These are phyloP conservation scores for Colletes collaris DNA, from an alignment of 2,888 invertebrate genomes.

Conservation along the genomic window DNA sequence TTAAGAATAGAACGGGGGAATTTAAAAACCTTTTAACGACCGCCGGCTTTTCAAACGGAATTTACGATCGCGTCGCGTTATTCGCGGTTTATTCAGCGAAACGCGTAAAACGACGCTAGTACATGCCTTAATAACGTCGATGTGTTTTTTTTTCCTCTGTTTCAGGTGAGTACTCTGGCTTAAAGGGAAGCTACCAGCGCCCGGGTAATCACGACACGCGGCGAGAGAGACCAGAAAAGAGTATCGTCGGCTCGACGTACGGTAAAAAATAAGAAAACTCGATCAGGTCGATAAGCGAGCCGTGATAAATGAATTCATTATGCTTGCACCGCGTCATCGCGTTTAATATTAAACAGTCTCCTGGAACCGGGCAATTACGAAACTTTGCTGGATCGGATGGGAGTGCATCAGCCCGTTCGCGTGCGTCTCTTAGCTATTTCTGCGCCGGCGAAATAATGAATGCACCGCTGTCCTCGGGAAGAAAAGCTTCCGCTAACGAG, in stretches of 20 bases:
- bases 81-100: background rate
- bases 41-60: background rate
- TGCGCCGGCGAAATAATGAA: background rate
- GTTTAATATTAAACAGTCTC: constrained; percentile 25
- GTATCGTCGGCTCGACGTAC: background rate
- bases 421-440: background rate
- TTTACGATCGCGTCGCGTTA: constrained; percentile 11
- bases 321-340: constrained; percentile 15
- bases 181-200: constrained; percentile 30
- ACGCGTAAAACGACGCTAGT: constrained; percentile 6
- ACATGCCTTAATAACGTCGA: constrained; percentile 43
- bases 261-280: constrained; percentile 4
- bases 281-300: constrained; percentile 29
- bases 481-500: no score
- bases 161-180: constrained; percentile 74
- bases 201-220: constrained; percentile 51
- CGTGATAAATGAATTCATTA: constrained; percentile 29
- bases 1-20: background rate
- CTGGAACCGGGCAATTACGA: constrained; percentile 27
- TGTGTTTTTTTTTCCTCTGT: constrained; percentile 62
- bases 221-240: background rate
- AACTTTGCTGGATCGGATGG: background rate
- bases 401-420: background rate
- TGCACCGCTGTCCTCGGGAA: background rate
- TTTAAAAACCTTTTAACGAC: constrained; percentile 4